A percentile compares a stretch with the other conserved stretches of the same genome.
Conservation (phyloP, 2,113 vertebrate species). For the Sinocyclocheilus grahami region DNA sequence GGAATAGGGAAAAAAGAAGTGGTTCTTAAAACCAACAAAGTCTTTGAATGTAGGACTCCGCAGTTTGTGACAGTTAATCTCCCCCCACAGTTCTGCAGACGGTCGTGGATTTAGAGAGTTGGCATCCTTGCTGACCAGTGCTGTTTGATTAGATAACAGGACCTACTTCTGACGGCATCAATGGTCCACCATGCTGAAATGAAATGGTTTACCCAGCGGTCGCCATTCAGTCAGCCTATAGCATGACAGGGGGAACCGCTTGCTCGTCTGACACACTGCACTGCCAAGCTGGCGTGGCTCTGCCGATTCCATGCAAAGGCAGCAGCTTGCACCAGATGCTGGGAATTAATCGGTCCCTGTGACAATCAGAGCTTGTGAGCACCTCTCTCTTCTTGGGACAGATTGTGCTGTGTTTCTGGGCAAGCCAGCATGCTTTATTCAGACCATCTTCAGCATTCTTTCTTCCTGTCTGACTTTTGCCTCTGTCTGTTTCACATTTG, state of each 20-base stretch:
- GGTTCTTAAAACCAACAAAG: conserved; percentile 72
- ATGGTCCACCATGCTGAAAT: conserved; percentile 71
- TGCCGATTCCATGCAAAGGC: conserved; percentile 62
- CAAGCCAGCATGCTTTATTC: conserved; percentile 43
- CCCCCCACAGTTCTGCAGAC: conserved; percentile 74
- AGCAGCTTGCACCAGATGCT: conserved; percentile 76
- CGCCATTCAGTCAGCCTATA: conserved; percentile 65
- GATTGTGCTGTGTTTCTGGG: conserved; percentile 59
- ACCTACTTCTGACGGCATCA: conserved; percentile 71
- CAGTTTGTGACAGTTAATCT: conserved; percentile 72
- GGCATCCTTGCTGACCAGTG: conserved; percentile 76
- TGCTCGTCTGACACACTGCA: conserved; percentile 64
- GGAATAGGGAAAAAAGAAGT: not conserved
- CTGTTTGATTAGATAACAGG: conserved; percentile 81
- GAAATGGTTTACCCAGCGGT: conserved; percentile 68
- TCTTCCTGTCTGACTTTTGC: conserved; percentile 13
- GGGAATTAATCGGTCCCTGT: conserved; percentile 70
- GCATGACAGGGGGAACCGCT: conserved; percentile 68
- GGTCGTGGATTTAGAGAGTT: conserved; percentile 74
- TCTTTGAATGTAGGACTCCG: conserved; percentile 76
- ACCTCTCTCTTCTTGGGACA: conserved; percentile 66
- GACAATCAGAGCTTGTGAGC: conserved; percentile 60
- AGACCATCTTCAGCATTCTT: not conserved
- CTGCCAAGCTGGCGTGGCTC: conserved; percentile 70
- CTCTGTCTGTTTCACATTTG: not conserved